Conservation (phyloP, 2,888 invertebrate genomes). For the Drosophila suboccidentalis region DNA sequence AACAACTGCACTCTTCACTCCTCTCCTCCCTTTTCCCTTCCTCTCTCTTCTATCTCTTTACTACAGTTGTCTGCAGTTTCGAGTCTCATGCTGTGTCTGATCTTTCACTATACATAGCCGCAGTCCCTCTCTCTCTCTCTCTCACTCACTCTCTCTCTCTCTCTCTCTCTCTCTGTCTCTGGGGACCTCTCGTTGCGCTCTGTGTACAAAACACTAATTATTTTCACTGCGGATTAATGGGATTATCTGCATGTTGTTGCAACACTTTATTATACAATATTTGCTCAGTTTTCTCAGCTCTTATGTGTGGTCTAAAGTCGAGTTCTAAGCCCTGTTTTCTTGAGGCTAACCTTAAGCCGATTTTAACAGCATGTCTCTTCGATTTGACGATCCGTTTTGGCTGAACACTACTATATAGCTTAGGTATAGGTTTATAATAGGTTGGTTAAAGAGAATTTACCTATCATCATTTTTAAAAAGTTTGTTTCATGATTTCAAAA, state of each 20-base stretch:
- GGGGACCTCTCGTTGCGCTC: constrained; percentile 44
- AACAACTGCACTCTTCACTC: constrained; percentile 1
- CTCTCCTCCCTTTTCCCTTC: not conserved
- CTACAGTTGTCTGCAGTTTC: not conserved
- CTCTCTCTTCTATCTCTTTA: not conserved
- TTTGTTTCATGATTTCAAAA: too few relatives aligned
- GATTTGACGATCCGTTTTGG: constrained; percentile 4
- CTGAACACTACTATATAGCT: constrained; percentile 28
- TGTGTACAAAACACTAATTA: constrained; percentile 84
- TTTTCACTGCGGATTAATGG: constrained; percentile 83
- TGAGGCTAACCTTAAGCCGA: constrained; percentile 47
- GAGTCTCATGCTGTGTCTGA: constrained; percentile 47
- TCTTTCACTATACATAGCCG: constrained; percentile 28
- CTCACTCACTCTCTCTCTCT: not conserved
- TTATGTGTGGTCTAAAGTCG: constrained; percentile 35
- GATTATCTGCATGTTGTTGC: constrained; percentile 80
- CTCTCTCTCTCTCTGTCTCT: constrained; percentile 4
- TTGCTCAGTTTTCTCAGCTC: constrained; percentile 45
- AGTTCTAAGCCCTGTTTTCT: constrained; percentile 3
- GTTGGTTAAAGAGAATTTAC: too few relatives aligned
- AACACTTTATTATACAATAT: constrained; percentile 79
- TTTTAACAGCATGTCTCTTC: constrained; percentile 18
- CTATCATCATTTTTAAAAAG: too few relatives aligned
- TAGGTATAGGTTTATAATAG: not conserved
- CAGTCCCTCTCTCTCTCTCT: not conserved